phyloP scores from a whole-genome alignment of 2,797 vertebrate species.

The Malurus leucopterus region DNA sequence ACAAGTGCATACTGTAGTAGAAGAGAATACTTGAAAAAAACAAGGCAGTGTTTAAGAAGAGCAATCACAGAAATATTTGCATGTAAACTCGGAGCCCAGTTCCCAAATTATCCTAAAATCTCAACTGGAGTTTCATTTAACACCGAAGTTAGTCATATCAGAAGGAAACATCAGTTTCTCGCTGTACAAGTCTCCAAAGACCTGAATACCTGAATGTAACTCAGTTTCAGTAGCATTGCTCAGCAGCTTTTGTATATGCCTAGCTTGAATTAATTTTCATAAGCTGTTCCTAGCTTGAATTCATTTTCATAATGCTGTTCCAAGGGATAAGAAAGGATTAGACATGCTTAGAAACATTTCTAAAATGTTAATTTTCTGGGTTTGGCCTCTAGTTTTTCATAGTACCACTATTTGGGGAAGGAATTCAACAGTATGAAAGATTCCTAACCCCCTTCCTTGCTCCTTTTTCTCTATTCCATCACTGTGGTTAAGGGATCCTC shows the following conservation, averaged over 20 bases:
- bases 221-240: neutral
- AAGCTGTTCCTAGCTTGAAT: neutral
- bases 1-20: neutral
- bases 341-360: neutral
- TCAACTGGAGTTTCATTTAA: neutral
- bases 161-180: neutral
- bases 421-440: neutral
- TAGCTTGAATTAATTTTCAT: neutral
- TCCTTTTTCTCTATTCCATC: neutral
- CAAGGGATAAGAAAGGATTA: neutral
- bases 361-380: neutral
- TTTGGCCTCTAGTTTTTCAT: neutral
- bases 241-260: neutral
- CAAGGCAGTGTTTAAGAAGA: neutral
- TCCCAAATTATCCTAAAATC: neutral
- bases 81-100: neutral
- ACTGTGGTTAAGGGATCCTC: neutral
- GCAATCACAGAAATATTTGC: neutral
- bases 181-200: neutral
- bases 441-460: neutral
- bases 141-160: neutral
- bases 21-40: neutral
- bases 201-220: neutral
- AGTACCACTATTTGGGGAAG: neutral
- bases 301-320: neutral